A percentile compares a stretch with the other conserved stretches of the same genome.
phyloP scores from a whole-genome alignment of 1,140 invertebrate genomes.

The Hyles euphorbiae region DNA sequence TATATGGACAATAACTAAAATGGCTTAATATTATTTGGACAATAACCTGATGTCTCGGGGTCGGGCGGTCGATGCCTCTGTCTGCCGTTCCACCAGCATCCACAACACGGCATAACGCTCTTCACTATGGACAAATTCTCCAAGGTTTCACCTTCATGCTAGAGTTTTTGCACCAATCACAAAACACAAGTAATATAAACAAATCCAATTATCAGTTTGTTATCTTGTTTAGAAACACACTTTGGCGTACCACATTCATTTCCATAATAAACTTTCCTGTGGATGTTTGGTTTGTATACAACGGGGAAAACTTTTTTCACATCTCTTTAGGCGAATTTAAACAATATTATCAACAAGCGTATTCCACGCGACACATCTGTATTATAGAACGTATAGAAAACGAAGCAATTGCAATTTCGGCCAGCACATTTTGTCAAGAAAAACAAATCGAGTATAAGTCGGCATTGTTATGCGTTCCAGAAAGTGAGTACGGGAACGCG shows the following conservation, averaged over 20 bases:
- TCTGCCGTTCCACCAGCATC: slow-evolving; percentile 69
- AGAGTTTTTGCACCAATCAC: no score
- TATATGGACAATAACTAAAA: neutral
- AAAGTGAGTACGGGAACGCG: slow-evolving; percentile 23
- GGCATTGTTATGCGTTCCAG: slow-evolving; percentile 4
- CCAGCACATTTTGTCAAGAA: neutral
- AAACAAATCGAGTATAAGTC: slow-evolving; percentile 1
- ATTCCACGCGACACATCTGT: neutral
- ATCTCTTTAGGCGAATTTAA: no score
- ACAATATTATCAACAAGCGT: no score
- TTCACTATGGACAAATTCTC: slow-evolving; percentile 13
- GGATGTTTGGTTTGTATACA: neutral
- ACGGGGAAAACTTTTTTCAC: neutral
- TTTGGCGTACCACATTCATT: neutral
- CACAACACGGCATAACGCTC: slow-evolving; percentile 59
- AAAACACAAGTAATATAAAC: no score
- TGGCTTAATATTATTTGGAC: slow-evolving; percentile 2
- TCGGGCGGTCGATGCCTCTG: slow-evolving; percentile 66
- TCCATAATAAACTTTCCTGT: slow-evolving; percentile 2
- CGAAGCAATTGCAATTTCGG: neutral
- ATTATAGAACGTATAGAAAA: neutral
- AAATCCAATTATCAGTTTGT: no score
- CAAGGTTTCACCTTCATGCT: neutral
- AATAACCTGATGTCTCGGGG: slow-evolving; percentile 44
- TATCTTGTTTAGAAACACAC: slow-evolving; percentile 3